Conservation (phyloP, 2,113 vertebrate genomes). For the Scolopax mira region DNA sequence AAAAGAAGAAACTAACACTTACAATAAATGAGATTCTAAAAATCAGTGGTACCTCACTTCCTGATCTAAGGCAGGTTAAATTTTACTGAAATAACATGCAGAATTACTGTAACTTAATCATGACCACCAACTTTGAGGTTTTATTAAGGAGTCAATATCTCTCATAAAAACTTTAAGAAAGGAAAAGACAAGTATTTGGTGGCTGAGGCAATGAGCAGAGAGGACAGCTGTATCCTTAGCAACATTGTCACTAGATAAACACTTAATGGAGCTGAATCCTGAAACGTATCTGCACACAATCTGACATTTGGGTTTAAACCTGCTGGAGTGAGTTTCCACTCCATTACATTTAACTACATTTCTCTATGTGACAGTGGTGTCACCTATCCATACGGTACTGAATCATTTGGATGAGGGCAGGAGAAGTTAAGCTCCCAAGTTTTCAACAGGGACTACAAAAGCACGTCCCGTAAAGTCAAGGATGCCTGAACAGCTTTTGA, state of each 20-base stretch:
- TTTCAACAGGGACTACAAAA: not conserved
- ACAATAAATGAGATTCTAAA: not conserved
- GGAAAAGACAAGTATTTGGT: not conserved
- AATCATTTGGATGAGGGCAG: not conserved
- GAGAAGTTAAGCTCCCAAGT: not conserved
- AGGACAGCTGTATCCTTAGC: not conserved
- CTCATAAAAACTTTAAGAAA: not conserved
- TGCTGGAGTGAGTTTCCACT: conserved; percentile 21
- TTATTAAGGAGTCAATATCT: not conserved
- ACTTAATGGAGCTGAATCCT: not conserved
- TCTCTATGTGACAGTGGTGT: not conserved
- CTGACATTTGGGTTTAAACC: conserved; percentile 18
- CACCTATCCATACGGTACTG: not conserved
- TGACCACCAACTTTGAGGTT: not conserved
- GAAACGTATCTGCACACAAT: conserved; percentile 3
- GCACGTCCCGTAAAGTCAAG: not conserved
- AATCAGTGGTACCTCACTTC: not conserved
- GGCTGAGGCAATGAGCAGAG: not conserved
- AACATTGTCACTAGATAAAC: not conserved
- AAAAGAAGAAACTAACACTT: not conserved
- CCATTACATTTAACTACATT: not conserved
- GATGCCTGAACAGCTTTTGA: not conserved
- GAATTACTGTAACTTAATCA: not conserved
- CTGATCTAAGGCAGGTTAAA: not conserved
- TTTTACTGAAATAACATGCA: not conserved